Base-by-base conservation (phyloP, 2,797 vertebrate species). In the Pangasius krempfi region DNA sequence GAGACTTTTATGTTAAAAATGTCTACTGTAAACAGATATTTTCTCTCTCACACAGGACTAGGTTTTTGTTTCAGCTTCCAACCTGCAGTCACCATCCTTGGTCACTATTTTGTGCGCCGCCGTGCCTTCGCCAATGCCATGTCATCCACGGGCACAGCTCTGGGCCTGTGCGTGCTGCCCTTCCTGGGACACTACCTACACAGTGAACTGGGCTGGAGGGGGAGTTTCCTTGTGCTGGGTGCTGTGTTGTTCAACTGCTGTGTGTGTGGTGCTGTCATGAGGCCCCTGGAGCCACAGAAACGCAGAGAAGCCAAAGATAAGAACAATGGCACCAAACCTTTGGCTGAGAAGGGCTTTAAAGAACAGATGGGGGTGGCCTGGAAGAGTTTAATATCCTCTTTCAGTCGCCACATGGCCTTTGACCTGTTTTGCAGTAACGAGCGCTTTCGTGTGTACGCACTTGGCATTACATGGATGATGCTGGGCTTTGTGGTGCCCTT, bases 41-140 rank as follows among this genome's bases (percentile, higher is more conserved):
- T 75, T 70, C 27, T 86, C 47, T 56, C 7, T 10, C 2, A 89
- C 82, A 0, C 93, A 99, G 98, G 98, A 73, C 94, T 99, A 66
- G 98, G 98, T 33, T 97, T 97, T 47, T 98, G 97, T 93, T 97
- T 99, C 93, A 96, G 97, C 92, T 99, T 98, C 95, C 98, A 99
- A 92, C 96, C 97, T 0, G 96, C 97, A 30, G 93, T 99, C 91
- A 98, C 97, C 0, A 97, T 95, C n/a, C 92, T 99, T 87, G 97
- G 98, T 0, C 96, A 97, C 89, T 99, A 99, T 93, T 99, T 99
- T 70, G 93, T 96, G 18, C 96, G 95, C 5, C 96, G 96, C 0
- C 95, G 92, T 73, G 94, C 96, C 0, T 95, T 99, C 50, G 98
- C 97, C 93, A 99, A 99, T 0, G 97, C 98, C 0, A 52, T 98